Percentiles rank a stretch among this genome's conserved stretches.
phyloP scores from a whole-genome alignment of 2,888 invertebrate species.

The Pyralis farinalis region DNA sequence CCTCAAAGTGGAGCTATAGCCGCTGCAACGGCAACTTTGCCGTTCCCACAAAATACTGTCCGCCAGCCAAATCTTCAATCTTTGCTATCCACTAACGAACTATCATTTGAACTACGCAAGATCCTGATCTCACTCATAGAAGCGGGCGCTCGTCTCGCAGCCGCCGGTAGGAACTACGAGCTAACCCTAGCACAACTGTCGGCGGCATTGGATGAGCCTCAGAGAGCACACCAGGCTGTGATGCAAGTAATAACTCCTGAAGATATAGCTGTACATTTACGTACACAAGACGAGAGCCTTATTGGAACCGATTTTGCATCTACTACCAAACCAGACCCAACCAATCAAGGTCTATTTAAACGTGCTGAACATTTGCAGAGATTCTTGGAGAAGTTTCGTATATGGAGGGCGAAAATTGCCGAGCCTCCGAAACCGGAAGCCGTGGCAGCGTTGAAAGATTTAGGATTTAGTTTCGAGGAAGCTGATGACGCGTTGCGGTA shows the following conservation, averaged over 20 bases:
- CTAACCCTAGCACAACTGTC: constrained; percentile 55
- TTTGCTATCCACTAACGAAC: constrained; percentile 63
- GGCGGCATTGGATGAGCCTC: constrained; percentile 61
- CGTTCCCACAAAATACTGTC: constrained; percentile 43
- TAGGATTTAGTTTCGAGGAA: constrained; percentile 55
- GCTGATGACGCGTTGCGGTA: constrained; percentile 53
- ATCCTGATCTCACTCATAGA: constrained; percentile 69
- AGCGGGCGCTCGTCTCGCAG: constrained; percentile 66
- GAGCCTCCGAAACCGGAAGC: constrained; percentile 56
- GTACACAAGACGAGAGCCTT: constrained; percentile 23
- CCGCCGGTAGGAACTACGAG: constrained; percentile 63
- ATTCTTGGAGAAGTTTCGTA: constrained; percentile 64
- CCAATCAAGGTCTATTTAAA: constrained; percentile 33
- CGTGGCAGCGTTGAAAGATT: constrained; percentile 46
- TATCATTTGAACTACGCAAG: constrained; percentile 61
- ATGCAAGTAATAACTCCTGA: constrained; percentile 66
- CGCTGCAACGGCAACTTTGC: constrained; percentile 63
- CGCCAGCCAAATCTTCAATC: constrained; percentile 68
- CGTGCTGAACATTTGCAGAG: constrained; percentile 60
- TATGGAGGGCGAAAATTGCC: constrained; percentile 53
- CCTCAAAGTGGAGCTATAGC: constrained; percentile 60
- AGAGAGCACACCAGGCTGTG: constrained; percentile 33
- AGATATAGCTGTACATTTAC: constrained; percentile 53
- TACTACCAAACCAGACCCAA: constrained; percentile 15
- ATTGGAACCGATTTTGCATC: constrained; percentile 19